Base-by-base conservation (phyloP, 2,888 invertebrate genomes). In the Troilus luridus region DNA sequence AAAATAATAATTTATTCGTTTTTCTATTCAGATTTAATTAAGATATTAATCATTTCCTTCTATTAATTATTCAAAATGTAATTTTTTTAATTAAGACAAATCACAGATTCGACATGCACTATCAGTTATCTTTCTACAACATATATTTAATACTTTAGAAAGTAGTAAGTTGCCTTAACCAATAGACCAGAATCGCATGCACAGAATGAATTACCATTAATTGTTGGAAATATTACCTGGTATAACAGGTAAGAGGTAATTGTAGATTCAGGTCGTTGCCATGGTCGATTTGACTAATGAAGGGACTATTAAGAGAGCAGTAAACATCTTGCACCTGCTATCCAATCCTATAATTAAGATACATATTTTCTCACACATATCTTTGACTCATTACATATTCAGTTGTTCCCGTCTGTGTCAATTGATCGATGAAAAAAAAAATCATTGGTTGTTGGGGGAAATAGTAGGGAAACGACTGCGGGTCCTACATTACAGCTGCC, bases 181-280 rank as follows among this genome's bases (percentile, higher is more conserved):
- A 7, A 27, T 72, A 17, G 72, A n/a, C 27, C 72, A 41, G 72
- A 72, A 72, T 72, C 27, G 72, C 72, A 27, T 72, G 72, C 27
- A 72, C 72, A 72, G 72, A 72, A 72, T 72, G 27, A 72, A 72
- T 72, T 72, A 72, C 14, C 72, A 72, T 72, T 72, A 72, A 72
- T 72, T 27, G 72, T 72, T 27, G 72, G 72, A 72, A 72, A 72
- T 72, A 72, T 72, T 72, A 72, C 27, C 27, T 72, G 14, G 72
- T 72, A 72, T 72, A 27, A 72, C 27, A n/a, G n/a, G n/a, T n/a
- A n/a, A n/a, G n/a, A 17, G 17, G 27, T 72, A 72, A 72, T 72
- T 72, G 72, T 41, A 72, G 27, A 72, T 72, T 27, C 72, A 72
- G 14, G 72, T 27, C 27, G 21, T 67, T 67, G 24, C 24, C 24